Evolutionary conservation across 2,888 invertebrate species (phyloP), one percentile per base, ranked within the genome.

Genomic region (Leptinotarsa haldemani): DNA sequence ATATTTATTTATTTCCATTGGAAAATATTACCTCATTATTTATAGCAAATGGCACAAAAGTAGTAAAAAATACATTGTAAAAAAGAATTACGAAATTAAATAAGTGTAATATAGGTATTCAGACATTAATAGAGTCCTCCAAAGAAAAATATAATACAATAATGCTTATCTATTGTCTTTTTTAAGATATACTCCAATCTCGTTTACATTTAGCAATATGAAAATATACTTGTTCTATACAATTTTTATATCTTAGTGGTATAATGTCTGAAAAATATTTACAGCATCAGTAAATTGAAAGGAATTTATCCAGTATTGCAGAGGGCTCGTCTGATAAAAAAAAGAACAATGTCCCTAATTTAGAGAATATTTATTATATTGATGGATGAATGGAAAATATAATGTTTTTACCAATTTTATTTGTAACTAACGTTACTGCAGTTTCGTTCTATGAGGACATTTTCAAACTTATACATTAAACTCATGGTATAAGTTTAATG

Each of bases 151-250:
- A 79, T 79, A 73, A 76, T 78, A 80, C 78, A 78, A 77, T 80
- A 80, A 76, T 74, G 79, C 81, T 79, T 83, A 83, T 77, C 82
- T 83, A 83, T 83, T 83, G 82, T 83, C 82, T 83, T 82, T 82
- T 40, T n/a, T 79, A 75, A 78, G 68, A 67, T 74, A 9, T 74
- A 69, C 65, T 69, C 69, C 66, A 71, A 74, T 58, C 50, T 71
- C 66, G 69, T 65, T 73, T 73, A 61, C 65, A 68, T 70, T 40
- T 65, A 48, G 15, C 74, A 73, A 74, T 81, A 81, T 75, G 81
- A 81, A 81, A 81, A 81, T 81, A 81, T 79, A 80, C 66, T 76
- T 76, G 74, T 77, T 81, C 65, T 81, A 76, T 79, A 79, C 77
- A 79, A 76, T 74, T 79, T 66, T 71, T 78, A 46, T 79, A 80